Base-by-base conservation (phyloP, 2,113 vertebrate species). In the Prochilodus magdalenae region DNA sequence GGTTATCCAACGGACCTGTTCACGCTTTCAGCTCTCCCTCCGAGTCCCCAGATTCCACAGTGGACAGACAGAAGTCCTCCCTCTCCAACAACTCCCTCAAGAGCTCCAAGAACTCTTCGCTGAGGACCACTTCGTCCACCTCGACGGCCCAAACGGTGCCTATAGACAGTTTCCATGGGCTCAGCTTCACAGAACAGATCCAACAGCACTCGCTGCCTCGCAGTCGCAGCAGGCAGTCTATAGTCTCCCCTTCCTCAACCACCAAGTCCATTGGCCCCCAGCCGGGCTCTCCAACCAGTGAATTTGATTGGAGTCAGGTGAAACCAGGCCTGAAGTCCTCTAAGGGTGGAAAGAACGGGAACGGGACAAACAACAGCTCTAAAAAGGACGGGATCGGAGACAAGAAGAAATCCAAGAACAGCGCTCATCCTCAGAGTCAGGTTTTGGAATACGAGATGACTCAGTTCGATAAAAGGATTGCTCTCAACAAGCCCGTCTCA, bases 391-490 rank as follows among this genome's bases (percentile, higher is more conserved):
- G 90, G 15, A 94, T 93, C n/a, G 94, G 92, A 77, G 96, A 97
- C 14, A 98, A 95, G 86, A 98, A 96, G 87, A 88, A 93, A 82
- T 75, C 77, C 1, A 99, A 98, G 51, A 96, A 94, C 86, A 93
- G 86, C 62, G 94, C 95, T 27, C 92, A 94, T 33, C 92, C 88
- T 57, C 97, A 97, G 69, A 91, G 95, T 44, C 97, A 97, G 91
- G 96, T 97, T 84, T 87, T 97, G 81, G 98, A 99, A 88, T 99
- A 99, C 6, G 97, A 99, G 90, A 98, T 99, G 97, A 99, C 96
- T 84, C 97, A 97, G 90, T 97, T 99, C 51, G 97, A 98, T 89
- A 97, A 96, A 77, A 93, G 94, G 87, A 94, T 94, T 13, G 93
- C 95, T 7, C 59, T 95, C 69, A 93, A 94, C 90, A 97, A 96